Evolutionary conservation across 2,888 invertebrate species (phyloP).

Genomic region (Dromius quadrimaculatus): DNA sequence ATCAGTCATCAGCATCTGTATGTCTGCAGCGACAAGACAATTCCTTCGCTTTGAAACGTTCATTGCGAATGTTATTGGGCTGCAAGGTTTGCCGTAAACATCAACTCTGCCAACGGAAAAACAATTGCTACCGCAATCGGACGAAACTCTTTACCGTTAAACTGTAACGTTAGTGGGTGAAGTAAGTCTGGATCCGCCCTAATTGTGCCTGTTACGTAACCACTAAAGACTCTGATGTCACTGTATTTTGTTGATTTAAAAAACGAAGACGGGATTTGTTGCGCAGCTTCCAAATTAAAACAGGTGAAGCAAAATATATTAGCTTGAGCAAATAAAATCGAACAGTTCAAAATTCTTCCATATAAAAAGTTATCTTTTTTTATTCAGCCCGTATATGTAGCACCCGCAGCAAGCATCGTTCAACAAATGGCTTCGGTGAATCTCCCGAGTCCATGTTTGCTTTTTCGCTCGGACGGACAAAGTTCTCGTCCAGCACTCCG

Average conservation of each 20-base stretch:
- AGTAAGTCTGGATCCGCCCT: conserved; percentile 40
- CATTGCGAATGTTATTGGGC: conserved; percentile 42
- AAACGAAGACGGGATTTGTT: conserved; percentile 17
- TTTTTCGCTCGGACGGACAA: background rate
- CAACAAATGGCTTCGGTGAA: too few relatives aligned
- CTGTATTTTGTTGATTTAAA: conserved; percentile 34
- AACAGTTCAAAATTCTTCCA: background rate
- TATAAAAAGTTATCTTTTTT: background rate
- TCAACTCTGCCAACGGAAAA: conserved; percentile 44
- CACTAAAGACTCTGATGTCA: conserved; percentile 38
- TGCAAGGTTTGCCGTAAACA: conserved; percentile 41
- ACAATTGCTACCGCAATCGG: conserved; percentile 41
- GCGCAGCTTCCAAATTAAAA: too few relatives aligned
- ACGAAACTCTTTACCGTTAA: conserved; percentile 30
- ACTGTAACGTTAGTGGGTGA: conserved; percentile 34
- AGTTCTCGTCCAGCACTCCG: too few relatives aligned
- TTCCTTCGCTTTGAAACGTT: conserved; percentile 19
- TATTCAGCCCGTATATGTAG: background rate
- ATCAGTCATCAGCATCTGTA: conserved; percentile 47
- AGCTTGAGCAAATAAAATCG: too few relatives aligned
- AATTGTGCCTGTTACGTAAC: conserved; percentile 43
- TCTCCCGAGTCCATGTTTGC: background rate
- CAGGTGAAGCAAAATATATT: too few relatives aligned
- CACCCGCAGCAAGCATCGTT: background rate
- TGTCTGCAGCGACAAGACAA: conserved; percentile 37